phyloP scores from a whole-genome alignment of 2,113 vertebrate genomes.

The Panthera tigris region DNA sequence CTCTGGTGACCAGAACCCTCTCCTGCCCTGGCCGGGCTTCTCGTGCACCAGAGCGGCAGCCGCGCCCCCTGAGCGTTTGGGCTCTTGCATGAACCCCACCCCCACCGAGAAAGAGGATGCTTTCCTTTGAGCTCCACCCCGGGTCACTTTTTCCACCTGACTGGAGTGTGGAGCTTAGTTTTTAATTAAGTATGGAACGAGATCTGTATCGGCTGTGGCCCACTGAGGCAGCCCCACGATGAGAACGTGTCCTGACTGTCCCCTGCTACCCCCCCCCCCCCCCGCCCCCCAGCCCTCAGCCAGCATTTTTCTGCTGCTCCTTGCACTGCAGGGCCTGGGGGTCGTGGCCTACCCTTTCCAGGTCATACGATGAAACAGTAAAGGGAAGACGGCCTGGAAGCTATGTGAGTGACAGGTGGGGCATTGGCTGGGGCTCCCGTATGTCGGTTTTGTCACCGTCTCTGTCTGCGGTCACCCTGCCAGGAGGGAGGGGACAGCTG shows the following conservation, averaged over 20 bases:
- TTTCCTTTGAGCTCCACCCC: fast-evolving
- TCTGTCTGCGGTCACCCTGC: background rate
- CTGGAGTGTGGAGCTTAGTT: background rate
- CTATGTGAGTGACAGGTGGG: fast-evolving
- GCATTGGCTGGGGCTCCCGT: no score
- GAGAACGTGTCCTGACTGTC: background rate
- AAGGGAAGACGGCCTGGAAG: background rate
- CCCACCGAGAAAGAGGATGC: fast-evolving
- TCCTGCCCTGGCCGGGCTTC: fast-evolving
- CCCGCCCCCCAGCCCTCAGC: no score
- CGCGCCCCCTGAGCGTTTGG: fast-evolving
- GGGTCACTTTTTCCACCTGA: background rate
- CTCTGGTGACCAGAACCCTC: background rate
- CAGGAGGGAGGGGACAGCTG: background rate
- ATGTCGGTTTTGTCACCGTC: no score
- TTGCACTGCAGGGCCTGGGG: background rate
- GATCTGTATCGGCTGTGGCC: background rate
- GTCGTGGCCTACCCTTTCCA: background rate
- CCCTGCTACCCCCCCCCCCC: no score
- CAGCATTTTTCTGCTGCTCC: no score
- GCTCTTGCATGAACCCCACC: fast-evolving
- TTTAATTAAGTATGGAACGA: background rate
- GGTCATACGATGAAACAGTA: background rate
- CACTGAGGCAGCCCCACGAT: background rate
- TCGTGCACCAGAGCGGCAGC: fast-evolving